Evolutionary conservation across 1,140 invertebrate species (phyloP).

Genomic region (Caenorhabditis inopinata): DNA sequence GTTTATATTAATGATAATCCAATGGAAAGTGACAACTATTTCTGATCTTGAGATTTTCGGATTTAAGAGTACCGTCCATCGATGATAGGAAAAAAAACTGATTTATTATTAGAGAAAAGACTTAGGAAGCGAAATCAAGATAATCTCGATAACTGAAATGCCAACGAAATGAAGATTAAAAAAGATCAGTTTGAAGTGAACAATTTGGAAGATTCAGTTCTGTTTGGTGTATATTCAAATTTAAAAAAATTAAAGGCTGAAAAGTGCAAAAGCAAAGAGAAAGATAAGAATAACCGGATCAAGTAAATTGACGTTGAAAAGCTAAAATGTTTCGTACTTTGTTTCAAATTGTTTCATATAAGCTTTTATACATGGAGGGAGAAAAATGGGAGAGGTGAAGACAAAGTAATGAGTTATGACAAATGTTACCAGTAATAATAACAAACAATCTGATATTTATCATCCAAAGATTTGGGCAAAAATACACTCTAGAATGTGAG

Average conservation of each 20-base stretch:
- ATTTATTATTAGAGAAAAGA: background rate
- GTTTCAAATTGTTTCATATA: slow-evolving; percentile 15
- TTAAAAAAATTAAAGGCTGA: background rate
- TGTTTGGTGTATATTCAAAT: background rate
- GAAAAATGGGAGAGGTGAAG: background rate
- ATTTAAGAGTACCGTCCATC: too few relatives aligned
- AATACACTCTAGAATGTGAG: slow-evolving; percentile 13
- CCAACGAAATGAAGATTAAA: background rate
- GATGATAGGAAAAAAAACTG: background rate
- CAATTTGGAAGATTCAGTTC: slow-evolving; percentile 25
- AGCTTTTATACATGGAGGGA: slow-evolving; percentile 4
- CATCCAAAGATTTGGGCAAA: slow-evolving; percentile 9
- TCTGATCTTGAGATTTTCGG: background rate
- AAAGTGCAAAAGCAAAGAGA: background rate
- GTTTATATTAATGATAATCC: slow-evolving; percentile 22
- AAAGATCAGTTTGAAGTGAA: slow-evolving; percentile 30
- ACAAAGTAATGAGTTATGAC: background rate
- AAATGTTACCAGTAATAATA: background rate
- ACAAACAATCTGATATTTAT: slow-evolving; percentile 23
- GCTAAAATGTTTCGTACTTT: too few relatives aligned
- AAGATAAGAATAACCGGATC: background rate
- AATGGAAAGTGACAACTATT: background rate
- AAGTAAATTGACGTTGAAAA: background rate
- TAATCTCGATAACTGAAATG: background rate
- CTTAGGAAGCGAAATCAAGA: background rate